Base-by-base conservation (phyloP, 2,113 vertebrate genomes). In the Myanophis thanlyinensis region DNA sequence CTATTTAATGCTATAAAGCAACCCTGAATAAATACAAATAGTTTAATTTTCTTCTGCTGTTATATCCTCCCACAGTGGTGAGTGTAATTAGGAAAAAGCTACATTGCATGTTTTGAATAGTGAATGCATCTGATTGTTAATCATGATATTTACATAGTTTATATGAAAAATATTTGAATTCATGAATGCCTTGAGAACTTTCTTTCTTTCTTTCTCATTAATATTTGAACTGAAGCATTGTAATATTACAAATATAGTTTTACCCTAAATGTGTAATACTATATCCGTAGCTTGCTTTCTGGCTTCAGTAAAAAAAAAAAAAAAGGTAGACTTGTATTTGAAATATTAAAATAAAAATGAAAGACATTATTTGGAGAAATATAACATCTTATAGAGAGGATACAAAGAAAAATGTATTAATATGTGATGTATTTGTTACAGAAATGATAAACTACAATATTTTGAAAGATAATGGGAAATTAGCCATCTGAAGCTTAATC, bases 21-120 rank as follows among this genome's bases (percentile, higher is more conserved):
- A 93, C 92, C 94, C 90, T 91, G 94, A 97, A 96, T 96, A 98
- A 97, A 97, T 96, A 98, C 96, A 97, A 98, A 97, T 93, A 95
- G 93, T 95, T 97, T 97, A 97, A 97, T 97, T 97, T 97, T 97
- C 92, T 49, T 97, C 89, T 91, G 91, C 85, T 94, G 93, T 94
- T 94, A 93, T 80, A 95, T 96, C 96, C 95, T 97, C 95, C 96
- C 95, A 97, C 94, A 93, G 73, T 94, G 90, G 94, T 94, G 94
- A 96, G 85, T 89, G 91, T 96, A 97, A 98, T 97, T 97, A 98
- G 94, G 94, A 97, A 97, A 98, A 97, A 96, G 93, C 94, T 96
- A 95, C 91, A 95, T 93, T 93, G 95, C 96, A 88, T 92, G 84
- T 93, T 93, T 93, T 96, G 94, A 97, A 96, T 80, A 96, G 95